Evolutionary conservation across 2,797 vertebrate genomes (phyloP).

Genomic region (Pristis pectinata): DNA sequence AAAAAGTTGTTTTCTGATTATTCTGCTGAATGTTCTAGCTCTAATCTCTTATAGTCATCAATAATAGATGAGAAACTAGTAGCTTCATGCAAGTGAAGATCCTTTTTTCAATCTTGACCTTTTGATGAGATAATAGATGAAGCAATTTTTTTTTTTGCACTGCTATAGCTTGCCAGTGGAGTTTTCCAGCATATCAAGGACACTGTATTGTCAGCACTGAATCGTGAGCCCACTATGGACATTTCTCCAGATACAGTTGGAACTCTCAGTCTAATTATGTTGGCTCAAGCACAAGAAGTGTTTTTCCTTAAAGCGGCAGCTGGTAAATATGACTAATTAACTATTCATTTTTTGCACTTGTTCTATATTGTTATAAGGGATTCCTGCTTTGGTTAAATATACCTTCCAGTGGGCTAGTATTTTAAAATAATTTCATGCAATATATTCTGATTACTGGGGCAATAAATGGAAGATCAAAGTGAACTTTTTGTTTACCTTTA

Average conservation of each 20-base stretch:
- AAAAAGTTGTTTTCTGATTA: background rate
- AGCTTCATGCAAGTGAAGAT: background rate
- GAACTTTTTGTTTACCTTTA: background rate
- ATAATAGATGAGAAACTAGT: background rate
- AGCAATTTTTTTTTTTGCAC: conserved; percentile 9
- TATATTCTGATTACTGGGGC: background rate
- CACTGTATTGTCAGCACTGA: conserved; percentile 87
- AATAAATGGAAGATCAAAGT: background rate
- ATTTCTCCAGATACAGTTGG: conserved; percentile 92
- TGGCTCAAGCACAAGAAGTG: conserved; percentile 97
- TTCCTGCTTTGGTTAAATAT: background rate
- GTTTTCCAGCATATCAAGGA: conserved; percentile 96
- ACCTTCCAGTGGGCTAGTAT: background rate
- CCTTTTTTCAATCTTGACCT: background rate
- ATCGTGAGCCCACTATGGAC: conserved; percentile 91
- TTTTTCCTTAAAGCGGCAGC: conserved; percentile 94
- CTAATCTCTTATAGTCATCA: background rate
- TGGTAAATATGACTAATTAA: conserved; percentile 59
- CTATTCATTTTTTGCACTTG: background rate
- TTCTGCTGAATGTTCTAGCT: background rate
- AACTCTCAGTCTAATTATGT: conserved; percentile 90
- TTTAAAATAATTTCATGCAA: background rate
- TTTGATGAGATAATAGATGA: background rate
- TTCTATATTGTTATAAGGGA: background rate
- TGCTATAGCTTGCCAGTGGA: conserved; percentile 81